phyloP scores from a whole-genome alignment of 2,113 vertebrate species.

The Oryctolagus cuniculus region mOryCun1.1 NC_091447.1:41856501-41857000 shows the following conservation, averaged over 20 bases:
- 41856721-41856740: neutral
- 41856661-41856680: conserved; percentile 3
- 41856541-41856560: no score
- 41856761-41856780: neutral
- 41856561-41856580: neutral
- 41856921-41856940: neutral
- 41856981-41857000: neutral
- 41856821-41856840: neutral
- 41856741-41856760: neutral
- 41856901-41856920: neutral
- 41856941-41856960: neutral
- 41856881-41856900: neutral
- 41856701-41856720: neutral
- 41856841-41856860: neutral
- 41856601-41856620: neutral
- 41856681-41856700: neutral
- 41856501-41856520: no score
- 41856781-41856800: neutral
- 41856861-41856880: neutral
- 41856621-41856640: neutral
- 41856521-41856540: no score
- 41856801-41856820: no score
- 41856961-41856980: neutral
- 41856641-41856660: neutral
- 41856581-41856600: neutral